phyloP scores from a whole-genome alignment of 2,797 vertebrate species.

The Phrynocephalus guinanensis region DNA sequence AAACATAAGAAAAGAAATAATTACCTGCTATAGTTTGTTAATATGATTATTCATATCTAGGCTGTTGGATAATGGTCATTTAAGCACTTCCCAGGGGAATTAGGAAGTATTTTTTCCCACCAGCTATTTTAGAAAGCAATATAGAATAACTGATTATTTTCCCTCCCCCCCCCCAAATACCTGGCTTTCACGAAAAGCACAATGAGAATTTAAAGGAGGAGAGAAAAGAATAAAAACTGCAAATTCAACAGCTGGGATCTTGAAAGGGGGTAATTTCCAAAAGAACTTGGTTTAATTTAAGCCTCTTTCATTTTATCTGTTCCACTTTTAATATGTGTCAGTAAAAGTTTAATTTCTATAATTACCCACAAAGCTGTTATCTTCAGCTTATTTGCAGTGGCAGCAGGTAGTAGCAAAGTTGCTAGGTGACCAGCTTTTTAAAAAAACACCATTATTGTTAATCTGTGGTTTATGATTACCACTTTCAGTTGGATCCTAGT shows the following conservation, averaged over 20 bases:
- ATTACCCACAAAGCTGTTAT: constrained; percentile 32
- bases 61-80: constrained; percentile 17
- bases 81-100: constrained; percentile 35
- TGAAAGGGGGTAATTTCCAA: constrained; percentile 36
- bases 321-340: constrained; percentile 38
- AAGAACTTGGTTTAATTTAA: constrained; percentile 35
- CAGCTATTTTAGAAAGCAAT: constrained; percentile 32
- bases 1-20: not conserved
- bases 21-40: constrained; percentile 24
- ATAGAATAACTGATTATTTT: constrained; percentile 23
- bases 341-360: constrained; percentile 19
- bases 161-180: no score
- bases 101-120: constrained; percentile 33
- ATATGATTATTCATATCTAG: constrained; percentile 17
- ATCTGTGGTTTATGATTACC: constrained; percentile 40
- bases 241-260: constrained; percentile 26
- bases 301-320: constrained; percentile 30
- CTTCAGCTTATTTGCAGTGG: constrained; percentile 17
- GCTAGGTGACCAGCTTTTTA: constrained; percentile 38
- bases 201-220: not conserved
- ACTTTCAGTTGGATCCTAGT: constrained; percentile 36
- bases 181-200: constrained; percentile 17
- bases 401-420: constrained; percentile 25
- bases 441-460: constrained; percentile 34
- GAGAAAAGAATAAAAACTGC: not conserved